Evolutionary conservation across 1,140 invertebrate species (phyloP).

Genomic region (Solenopsis invicta): DNA sequence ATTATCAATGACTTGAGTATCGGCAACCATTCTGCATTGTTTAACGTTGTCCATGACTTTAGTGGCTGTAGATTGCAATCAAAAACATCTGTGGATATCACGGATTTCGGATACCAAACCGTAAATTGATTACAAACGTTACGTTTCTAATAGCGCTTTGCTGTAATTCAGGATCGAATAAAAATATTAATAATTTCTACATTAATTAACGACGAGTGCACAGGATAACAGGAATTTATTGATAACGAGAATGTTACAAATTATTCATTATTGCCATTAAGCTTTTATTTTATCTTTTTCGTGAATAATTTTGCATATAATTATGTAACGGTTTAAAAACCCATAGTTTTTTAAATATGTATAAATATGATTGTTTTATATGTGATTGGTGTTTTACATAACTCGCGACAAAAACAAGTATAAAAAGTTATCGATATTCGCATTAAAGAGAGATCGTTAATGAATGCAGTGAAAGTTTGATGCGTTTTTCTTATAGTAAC

Average conservation of each 20-base stretch:
- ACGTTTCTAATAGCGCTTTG: not conserved
- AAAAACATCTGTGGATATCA: not conserved
- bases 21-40: not conserved
- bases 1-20: not conserved
- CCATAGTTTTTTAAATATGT: not conserved
- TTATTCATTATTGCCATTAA: not conserved
- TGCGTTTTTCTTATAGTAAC: conserved; percentile 9
- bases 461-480: conserved; percentile 14
- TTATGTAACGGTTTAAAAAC: not conserved
- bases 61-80: not conserved
- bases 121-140: conserved; percentile 12
- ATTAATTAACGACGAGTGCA: not conserved
- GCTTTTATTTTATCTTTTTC: not conserved
- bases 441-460: not conserved
- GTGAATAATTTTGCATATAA: not conserved
- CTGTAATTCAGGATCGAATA: not conserved
- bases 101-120: not conserved
- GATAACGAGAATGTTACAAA: not conserved
- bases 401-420: not conserved
- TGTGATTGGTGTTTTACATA: not conserved
- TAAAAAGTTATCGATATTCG: conserved; percentile 16
- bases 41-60: conserved; percentile 15
- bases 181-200: conserved; percentile 12
- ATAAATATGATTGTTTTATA: conserved; percentile 11
- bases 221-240: not conserved